Evolutionary conservation across 2,113 vertebrate genomes (phyloP).

Genomic region (Cyanocitta stelleri): DNA sequence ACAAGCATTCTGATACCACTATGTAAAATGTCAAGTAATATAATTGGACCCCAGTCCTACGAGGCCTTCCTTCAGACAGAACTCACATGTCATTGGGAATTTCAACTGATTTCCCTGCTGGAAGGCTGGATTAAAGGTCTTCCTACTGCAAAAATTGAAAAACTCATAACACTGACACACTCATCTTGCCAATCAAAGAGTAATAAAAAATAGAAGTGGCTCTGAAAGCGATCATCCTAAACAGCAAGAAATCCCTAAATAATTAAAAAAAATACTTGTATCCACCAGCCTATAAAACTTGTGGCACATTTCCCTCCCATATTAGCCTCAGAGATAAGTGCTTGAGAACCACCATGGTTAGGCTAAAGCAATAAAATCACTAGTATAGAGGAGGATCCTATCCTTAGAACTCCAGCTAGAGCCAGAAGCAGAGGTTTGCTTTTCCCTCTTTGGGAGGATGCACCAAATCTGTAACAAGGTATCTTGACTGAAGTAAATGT

Average conservation of each 20-base stretch:
- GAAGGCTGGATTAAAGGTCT: constrained; percentile 53
- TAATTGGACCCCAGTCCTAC: constrained; percentile 42
- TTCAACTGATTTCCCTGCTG: constrained; percentile 47
- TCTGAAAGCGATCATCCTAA: not conserved
- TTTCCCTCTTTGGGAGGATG: not conserved
- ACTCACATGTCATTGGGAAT: constrained; percentile 36
- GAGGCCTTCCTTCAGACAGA: constrained; percentile 27
- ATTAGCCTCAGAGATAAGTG: not conserved
- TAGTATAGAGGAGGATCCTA: not conserved
- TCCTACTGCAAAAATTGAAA: constrained; percentile 45
- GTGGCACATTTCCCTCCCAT: not conserved
- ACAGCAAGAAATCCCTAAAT: constrained; percentile 5
- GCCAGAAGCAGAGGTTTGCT: not conserved
- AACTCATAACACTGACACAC: constrained; percentile 30
- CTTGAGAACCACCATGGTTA: not conserved
- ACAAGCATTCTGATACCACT: constrained; percentile 35
- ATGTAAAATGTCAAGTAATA: constrained; percentile 56
- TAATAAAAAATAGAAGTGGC: not conserved
- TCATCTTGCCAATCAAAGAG: constrained; percentile 36
- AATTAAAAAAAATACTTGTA: not conserved
- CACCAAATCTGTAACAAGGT: not conserved
- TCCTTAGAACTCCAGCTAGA: not conserved
- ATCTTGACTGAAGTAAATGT: not conserved
- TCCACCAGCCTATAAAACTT: not conserved
- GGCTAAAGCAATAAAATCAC: not conserved